A percentile compares a stretch with the other conserved stretches of the same genome.
Evolutionary conservation across 2,888 invertebrate species (phyloP).

Genomic region (Apodemia zela): DNA sequence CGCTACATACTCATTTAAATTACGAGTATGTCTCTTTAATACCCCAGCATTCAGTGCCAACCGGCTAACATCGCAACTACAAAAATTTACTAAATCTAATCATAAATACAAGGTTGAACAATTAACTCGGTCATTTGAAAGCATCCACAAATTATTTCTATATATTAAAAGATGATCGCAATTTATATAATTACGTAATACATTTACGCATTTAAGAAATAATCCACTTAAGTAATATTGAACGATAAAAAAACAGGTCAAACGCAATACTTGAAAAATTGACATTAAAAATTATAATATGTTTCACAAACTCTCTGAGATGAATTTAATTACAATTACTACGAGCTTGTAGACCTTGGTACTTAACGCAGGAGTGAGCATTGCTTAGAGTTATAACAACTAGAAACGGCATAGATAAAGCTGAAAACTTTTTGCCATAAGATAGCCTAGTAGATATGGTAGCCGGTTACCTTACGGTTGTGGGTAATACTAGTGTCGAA

Average conservation of each 20-base stretch:
- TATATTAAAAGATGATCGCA: conserved; percentile 13
- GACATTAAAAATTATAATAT: conserved; percentile 41
- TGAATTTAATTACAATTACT: conserved; percentile 31
- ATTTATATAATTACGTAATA: conserved; percentile 15
- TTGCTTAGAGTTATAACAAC: conserved; percentile 29
- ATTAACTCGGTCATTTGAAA: conserved; percentile 11
- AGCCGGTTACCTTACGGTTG: no score
- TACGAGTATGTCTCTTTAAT: not conserved
- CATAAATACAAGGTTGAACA: conserved; percentile 12
- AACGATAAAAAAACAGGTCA: conserved; percentile 33
- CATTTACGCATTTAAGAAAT: conserved; percentile 28
- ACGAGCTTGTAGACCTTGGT: conserved; percentile 32
- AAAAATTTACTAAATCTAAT: conserved; percentile 15
- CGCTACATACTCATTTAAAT: no score
- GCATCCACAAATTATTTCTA: conserved; percentile 8
- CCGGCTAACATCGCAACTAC: not conserved
- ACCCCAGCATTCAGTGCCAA: not conserved
- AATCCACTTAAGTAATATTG: conserved; percentile 24
- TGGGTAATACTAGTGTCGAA: no score
- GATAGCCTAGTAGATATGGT: not conserved
- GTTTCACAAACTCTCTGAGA: conserved; percentile 38
- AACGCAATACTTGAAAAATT: conserved; percentile 31
- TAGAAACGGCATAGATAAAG: conserved; percentile 32
- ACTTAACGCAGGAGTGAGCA: conserved; percentile 35
- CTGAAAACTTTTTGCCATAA: not conserved